Evolutionary conservation across 1,140 invertebrate genomes (phyloP).

Genomic region (Drosophila ambigua): DNA sequence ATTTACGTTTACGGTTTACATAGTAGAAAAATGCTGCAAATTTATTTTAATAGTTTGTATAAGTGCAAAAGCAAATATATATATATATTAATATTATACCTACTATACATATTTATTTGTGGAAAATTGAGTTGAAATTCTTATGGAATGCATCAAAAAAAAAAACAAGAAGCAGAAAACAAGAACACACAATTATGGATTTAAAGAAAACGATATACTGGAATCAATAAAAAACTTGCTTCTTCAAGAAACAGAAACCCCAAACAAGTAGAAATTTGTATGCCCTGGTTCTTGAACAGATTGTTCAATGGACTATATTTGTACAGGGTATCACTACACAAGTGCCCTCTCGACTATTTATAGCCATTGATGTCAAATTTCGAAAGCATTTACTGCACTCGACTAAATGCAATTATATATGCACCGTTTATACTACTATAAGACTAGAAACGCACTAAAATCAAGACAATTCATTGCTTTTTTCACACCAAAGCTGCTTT

Average conservation of each 20-base stretch:
- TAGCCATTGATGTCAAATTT: conserved; percentile 56
- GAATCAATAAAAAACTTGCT: conserved; percentile 51
- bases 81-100: conserved; percentile 62
- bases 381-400: conserved; percentile 48
- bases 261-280: conserved; percentile 4
- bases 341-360: conserved; percentile 16
- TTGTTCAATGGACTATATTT: conserved; percentile 12
- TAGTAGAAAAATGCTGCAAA: conserved; percentile 74
- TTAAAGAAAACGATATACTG: conserved; percentile 48
- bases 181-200: conserved; percentile 50
- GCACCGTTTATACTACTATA: conserved; percentile 40
- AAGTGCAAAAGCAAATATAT: conserved; percentile 66
- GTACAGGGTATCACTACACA: conserved; percentile 25
- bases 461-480: conserved; percentile 44
- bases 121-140: conserved; percentile 48
- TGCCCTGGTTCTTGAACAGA: conserved; percentile 9
- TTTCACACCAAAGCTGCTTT: conserved; percentile 74
- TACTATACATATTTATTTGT: conserved; percentile 63
- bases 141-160: conserved; percentile 39
- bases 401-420: conserved; percentile 27
- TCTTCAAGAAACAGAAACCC: conserved; percentile 36
- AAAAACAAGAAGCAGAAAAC: conserved; percentile 17
- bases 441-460: conserved; percentile 32
- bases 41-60: conserved; percentile 73
- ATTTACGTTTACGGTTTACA: conserved; percentile 69